Conservation (phyloP, 2,797 vertebrate species). For the Chelonia mydas region DNA sequence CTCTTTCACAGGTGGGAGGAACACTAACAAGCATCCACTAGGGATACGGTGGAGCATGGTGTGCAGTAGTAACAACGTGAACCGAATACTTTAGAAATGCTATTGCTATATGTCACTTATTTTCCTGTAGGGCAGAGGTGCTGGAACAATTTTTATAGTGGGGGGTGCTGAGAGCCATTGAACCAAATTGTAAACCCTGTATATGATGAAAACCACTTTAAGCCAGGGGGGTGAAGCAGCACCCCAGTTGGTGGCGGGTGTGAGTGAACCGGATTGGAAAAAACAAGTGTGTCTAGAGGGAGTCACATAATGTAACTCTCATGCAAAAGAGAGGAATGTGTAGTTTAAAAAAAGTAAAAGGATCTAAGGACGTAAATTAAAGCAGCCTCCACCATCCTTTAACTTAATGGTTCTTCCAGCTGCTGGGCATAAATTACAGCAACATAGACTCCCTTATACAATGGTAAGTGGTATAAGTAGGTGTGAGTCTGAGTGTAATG, state of each 20-base stretch:
- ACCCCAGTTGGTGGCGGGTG: background rate
- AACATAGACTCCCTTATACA: background rate
- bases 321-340: background rate
- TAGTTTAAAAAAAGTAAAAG: background rate
- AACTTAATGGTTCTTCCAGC: background rate
- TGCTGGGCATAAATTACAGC: background rate
- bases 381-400: background rate
- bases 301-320: background rate
- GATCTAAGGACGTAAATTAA: background rate
- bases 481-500: background rate
- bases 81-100: background rate
- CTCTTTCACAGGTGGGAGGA: too few species aligned
- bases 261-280: background rate
- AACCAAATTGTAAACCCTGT: too few species aligned
- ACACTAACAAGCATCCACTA: too few species aligned
- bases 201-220: too few species aligned
- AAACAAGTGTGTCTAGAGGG: background rate
- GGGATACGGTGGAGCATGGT: too few species aligned
- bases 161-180: too few species aligned
- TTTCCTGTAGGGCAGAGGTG: background rate
- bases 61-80: background rate
- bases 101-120: background rate
- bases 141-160: too few species aligned
- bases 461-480: background rate
- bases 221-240: too few species aligned